phyloP scores from a whole-genome alignment of 2,888 invertebrate genomes.

The Trachelus stipa region DNA sequence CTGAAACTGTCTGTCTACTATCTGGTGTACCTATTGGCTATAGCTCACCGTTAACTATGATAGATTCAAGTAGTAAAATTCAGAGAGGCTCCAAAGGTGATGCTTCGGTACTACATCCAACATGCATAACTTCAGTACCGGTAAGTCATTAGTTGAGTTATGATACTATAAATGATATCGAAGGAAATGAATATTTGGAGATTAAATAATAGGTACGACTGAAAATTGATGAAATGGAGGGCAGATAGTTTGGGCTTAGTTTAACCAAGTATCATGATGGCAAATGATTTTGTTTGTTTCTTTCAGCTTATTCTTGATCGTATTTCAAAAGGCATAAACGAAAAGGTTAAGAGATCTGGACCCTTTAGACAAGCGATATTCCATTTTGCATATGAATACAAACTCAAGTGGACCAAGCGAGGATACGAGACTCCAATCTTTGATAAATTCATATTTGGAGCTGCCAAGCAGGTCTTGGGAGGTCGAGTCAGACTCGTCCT shows the following conservation, averaged over 20 bases:
- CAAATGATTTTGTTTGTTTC: constrained; percentile 16
- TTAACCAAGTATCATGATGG: not conserved
- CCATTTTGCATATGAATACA: constrained; percentile 95
- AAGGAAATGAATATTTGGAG: no score
- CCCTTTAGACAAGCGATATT: constrained; percentile 86
- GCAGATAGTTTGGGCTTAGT: no score
- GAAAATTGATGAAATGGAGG: no score
- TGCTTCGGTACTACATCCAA: constrained; percentile 89
- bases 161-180: no score
- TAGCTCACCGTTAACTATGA: constrained; percentile 93
- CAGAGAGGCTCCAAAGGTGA: constrained; percentile 96
- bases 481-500: constrained; percentile 90
- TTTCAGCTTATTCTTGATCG: constrained; percentile 93
- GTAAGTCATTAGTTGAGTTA: constrained; percentile 69
- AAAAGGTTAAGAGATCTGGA: constrained; percentile 88
- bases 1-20: constrained; percentile 86
- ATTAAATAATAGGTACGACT: no score
- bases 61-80: constrained; percentile 94
- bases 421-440: constrained; percentile 86
- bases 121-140: constrained; percentile 96
- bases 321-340: constrained; percentile 96
- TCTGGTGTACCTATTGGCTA: constrained; percentile 95
- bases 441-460: constrained; percentile 71
- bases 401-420: constrained; percentile 84
- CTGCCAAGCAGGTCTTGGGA: constrained; percentile 82